Percentiles rank a stretch among this genome's conserved stretches.
These are phyloP conservation scores for Mus caroli DNA, from an alignment of 2,797 vertebrate genomes.

Conservation along the genomic window DNA sequence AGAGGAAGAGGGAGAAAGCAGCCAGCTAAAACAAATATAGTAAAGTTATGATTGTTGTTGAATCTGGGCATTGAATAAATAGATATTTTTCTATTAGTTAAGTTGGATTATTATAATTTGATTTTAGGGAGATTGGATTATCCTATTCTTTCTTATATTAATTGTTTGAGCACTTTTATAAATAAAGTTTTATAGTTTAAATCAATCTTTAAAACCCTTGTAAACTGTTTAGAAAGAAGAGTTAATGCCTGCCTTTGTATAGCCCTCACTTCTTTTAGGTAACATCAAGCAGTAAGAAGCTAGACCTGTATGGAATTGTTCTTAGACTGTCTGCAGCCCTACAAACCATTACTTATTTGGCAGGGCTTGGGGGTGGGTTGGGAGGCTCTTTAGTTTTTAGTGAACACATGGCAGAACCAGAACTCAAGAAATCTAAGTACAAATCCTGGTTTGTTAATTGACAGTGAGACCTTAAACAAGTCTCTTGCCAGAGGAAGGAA, in stretches of 20 bases:
- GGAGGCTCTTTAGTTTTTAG: neutral
- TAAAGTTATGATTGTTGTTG: neutral
- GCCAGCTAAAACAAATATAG: neutral
- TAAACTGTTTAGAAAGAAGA: neutral
- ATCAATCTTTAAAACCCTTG: neutral
- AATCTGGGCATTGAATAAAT: neutral
- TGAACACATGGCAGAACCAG: neutral
- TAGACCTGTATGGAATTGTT: neutral
- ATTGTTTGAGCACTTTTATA: conserved; percentile 16
- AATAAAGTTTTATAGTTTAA: conserved; percentile 37
- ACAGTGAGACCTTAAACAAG: neutral
- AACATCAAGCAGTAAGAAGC: neutral
- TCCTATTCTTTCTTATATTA: conserved; percentile 42
- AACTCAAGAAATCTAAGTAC: neutral
- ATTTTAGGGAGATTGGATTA: neutral
- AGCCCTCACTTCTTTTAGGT: neutral
- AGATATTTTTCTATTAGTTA: neutral
- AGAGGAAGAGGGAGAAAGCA: neutral
- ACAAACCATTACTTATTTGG: neutral
- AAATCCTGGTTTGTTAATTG: neutral
- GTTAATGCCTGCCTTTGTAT: neutral
- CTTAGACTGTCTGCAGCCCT: neutral
- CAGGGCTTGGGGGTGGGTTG: neutral
- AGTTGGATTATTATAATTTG: conserved; percentile 5
- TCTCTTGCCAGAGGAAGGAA: neutral